A percentile compares a stretch with the other conserved stretches of the same genome.
These are phyloP conservation scores for Laterallus jamaicensis DNA, from an alignment of 2,113 vertebrate genomes.

Conservation along the genomic window DNA sequence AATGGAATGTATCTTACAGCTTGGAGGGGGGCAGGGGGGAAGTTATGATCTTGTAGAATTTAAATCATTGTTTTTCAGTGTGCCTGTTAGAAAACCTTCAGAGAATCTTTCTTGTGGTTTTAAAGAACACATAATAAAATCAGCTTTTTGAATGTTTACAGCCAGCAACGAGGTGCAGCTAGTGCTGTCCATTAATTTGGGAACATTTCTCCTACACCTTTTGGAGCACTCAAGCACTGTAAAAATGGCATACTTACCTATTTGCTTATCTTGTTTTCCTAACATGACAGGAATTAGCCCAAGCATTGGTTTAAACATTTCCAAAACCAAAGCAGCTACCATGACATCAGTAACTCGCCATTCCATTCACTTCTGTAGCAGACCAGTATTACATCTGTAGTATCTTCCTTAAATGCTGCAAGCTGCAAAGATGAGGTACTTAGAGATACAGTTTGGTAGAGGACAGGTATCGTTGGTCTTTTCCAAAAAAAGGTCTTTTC, in stretches of 20 bases:
- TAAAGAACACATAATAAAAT: neutral
- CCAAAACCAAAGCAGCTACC: neutral
- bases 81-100: neutral
- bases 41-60: neutral
- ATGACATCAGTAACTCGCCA: accelerated
- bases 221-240: neutral
- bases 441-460: no score
- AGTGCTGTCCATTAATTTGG: neutral
- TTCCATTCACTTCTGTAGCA: neutral
- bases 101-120: neutral
- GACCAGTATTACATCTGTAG: neutral
- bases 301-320: neutral
- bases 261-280: neutral
- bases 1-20: neutral
- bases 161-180: neutral
- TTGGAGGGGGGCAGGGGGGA: neutral
- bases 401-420: neutral
- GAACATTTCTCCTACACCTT: neutral
- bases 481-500: no score
- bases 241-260: neutral
- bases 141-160: neutral
- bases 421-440: neutral
- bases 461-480: no score
- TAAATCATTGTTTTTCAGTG: neutral
- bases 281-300: neutral